Evolutionary conservation across 2,888 invertebrate genomes (phyloP).

Genomic region (Eupithecia inturbata): DNA sequence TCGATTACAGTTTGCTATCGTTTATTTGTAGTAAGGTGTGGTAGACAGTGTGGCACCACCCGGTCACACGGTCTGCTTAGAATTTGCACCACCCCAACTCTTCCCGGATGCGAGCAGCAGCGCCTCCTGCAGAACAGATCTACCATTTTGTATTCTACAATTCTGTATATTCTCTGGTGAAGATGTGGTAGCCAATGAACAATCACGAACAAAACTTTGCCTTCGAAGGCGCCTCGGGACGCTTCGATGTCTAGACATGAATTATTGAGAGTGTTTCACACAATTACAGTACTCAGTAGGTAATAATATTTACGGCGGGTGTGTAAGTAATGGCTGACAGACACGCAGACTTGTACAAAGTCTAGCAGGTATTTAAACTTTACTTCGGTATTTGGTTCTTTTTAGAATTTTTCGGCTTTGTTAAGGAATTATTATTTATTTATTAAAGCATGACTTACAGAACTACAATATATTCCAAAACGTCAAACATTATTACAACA

Average conservation of each 20-base stretch:
- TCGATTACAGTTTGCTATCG: too few species aligned
- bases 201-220: not conserved
- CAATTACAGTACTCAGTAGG: conserved; percentile 6
- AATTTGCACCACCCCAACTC: too few species aligned
- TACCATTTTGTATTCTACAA: too few species aligned
- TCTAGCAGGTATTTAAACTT: not conserved
- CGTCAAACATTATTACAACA: too few species aligned
- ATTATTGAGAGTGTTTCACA: not conserved
- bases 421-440: not conserved
- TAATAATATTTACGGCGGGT: not conserved
- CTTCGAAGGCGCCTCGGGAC: not conserved
- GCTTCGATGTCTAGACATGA: conserved; percentile 6
- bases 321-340: conserved; percentile 3
- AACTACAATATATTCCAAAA: too few species aligned
- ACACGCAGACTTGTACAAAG: conserved; percentile 4
- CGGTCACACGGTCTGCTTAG: too few species aligned
- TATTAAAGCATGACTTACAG: too few species aligned
- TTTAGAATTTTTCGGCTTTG: not conserved
- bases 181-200: not conserved
- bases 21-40: too few species aligned
- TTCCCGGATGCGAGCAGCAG: too few species aligned
- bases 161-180: too few species aligned
- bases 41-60: too few species aligned
- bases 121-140: too few species aligned
- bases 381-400: not conserved